These are phyloP conservation scores for Carpatolechia fugitivella DNA, from an alignment of 2,888 invertebrate genomes.

Conservation along the genomic window DNA sequence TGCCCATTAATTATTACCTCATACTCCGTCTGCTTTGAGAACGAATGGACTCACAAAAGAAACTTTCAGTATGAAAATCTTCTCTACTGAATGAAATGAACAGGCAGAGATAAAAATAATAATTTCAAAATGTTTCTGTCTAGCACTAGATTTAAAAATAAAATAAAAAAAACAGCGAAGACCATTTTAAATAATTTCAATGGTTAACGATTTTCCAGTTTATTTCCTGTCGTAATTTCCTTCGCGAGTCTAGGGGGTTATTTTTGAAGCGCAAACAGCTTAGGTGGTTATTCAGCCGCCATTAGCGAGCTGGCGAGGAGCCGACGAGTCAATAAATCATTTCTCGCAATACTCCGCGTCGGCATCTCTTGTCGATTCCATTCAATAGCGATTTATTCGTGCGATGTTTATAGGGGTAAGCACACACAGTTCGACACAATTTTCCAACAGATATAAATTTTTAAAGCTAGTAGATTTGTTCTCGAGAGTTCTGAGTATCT, in stretches of 20 bases:
- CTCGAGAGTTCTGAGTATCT: too few relatives aligned
- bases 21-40: not conserved
- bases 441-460: not conserved
- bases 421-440: not conserved
- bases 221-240: slow-evolving; percentile 17
- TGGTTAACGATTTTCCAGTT: not conserved
- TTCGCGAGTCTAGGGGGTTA: slow-evolving; percentile 6
- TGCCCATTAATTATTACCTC: not conserved
- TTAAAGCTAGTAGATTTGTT: too few relatives aligned
- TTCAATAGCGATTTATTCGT: slow-evolving; percentile 63
- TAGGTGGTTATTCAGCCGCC: slow-evolving; percentile 41
- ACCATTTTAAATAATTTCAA: not conserved
- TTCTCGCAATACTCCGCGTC: slow-evolving; percentile 51
- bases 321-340: slow-evolving; percentile 72
- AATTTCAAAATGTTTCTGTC: not conserved
- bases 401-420: slow-evolving; percentile 29
- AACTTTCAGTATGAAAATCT: not conserved
- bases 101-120: not conserved
- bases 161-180: not conserved
- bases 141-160: not conserved
- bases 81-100: not conserved
- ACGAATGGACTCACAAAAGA: not conserved
- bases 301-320: slow-evolving; percentile 44
- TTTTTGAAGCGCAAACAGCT: slow-evolving; percentile 23
- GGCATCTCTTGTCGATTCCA: slow-evolving; percentile 66